Evolutionary conservation across 2,888 invertebrate species (phyloP), one percentile per base, ranked within the genome.

Genomic region (Elgonia sp.): DNA sequence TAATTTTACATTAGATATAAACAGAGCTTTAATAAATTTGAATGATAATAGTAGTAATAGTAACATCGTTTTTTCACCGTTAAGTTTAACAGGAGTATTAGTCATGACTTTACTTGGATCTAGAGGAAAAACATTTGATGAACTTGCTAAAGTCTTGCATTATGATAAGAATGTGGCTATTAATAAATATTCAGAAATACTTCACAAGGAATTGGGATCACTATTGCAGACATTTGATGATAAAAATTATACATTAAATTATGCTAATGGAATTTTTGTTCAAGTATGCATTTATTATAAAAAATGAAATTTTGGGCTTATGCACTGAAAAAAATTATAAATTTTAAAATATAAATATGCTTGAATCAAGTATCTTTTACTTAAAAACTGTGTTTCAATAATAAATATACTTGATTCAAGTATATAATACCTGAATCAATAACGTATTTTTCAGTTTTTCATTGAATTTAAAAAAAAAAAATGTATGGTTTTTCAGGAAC

Each of bases 131-230:
- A 79, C 77, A n/a, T 79, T 79, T 14, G 0, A 57, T 9, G 67
- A 79, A 57, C 39, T 80, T 6, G 62, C 70, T n/a, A 80, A 53
- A 39, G 10, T 80, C 1, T 7, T 80, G 62, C 80, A 80, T 42
- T 80, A 80, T 12, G 70, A 80, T 18, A 60, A 18, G 0, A 62
- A 46, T 29, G 60, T 80, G n/a, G 70, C 80, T 46, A 70, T 80
- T 21, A 53, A 80, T 70, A 80, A 70, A 12, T 80, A 80, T 62
- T 80, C 80, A 1, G 80, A 80, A 80, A 14, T 80, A 10, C 3
- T 80, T 37, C 80, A 80, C 39, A 46, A 1, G 7, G 70, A 12
- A 40, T 18, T 79, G 16, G 79, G 69, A 69, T 42, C 4, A 3
- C 14, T 79, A 20, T 18, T 79, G 8, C 6, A 18, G 6, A 14